Evolutionary conservation across 1,140 invertebrate genomes (phyloP).

Genomic region (Drosophila tani): DNA sequence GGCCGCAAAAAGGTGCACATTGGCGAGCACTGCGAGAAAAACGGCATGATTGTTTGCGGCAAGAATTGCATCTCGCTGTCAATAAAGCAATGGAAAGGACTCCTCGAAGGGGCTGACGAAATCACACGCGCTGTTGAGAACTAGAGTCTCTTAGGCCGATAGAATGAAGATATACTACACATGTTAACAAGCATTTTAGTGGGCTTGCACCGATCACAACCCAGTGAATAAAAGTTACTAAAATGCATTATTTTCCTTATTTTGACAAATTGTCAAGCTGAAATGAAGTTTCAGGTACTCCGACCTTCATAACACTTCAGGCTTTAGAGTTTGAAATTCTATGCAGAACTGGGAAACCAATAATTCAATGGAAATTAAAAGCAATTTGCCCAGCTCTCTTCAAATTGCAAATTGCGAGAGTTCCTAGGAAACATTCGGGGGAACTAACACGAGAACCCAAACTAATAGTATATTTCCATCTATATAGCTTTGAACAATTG

Average conservation of each 20-base stretch:
- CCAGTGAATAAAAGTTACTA: too few species aligned
- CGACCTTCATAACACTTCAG: too few species aligned
- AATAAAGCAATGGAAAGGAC: slow-evolving; percentile 90
- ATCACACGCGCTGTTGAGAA: slow-evolving; percentile 89
- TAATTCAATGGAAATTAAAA: slow-evolving; percentile 21
- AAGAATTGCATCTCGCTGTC: slow-evolving; percentile 94
- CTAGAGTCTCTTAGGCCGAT: slow-evolving; percentile 29
- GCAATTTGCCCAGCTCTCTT: slow-evolving; percentile 18
- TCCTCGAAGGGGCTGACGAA: slow-evolving; percentile 89
- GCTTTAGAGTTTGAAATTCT: too few species aligned
- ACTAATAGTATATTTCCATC: slow-evolving; percentile 10
- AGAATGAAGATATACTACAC: neutral
- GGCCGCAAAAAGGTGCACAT: slow-evolving; percentile 94
- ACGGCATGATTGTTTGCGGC: slow-evolving; percentile 91
- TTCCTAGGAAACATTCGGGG: neutral
- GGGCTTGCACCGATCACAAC: neutral
- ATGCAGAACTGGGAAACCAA: neutral
- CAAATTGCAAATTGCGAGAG: slow-evolving; percentile 16
- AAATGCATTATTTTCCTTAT: too few species aligned
- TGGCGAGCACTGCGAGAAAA: slow-evolving; percentile 93
- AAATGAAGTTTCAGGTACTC: too few species aligned
- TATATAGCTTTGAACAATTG: slow-evolving; percentile 32
- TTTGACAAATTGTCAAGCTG: too few species aligned
- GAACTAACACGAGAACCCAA: neutral
- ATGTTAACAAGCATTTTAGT: slow-evolving; percentile 8